Evolutionary conservation across 2,888 invertebrate genomes (phyloP), one percentile per base, ranked within the genome.

Genomic region (Lucinisca nassula): DNA sequence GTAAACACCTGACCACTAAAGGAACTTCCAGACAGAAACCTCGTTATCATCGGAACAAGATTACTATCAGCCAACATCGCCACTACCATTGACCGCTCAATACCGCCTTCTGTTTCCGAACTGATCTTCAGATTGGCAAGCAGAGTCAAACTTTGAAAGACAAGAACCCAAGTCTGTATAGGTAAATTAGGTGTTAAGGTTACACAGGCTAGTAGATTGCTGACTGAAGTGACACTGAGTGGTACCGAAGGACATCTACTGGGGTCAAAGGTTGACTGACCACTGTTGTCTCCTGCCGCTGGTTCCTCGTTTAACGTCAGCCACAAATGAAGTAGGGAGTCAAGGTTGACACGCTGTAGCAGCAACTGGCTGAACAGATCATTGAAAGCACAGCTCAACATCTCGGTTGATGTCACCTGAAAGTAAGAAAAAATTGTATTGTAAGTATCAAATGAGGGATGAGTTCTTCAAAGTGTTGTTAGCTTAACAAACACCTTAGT

Each of bases 251-350:
- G 98, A 8, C 92, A 82, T 4, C 94, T 87, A 55, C 92, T 92
- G 4, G 95, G 89, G 88, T 95, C 95, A 90, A 95, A 95, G 35
- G 81, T 83, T 21, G 91, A 78, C 72, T 90, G 91, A 24, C 89
- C 90, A 24, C 93, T 94, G 30, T 88, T 90, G 32, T 94, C 94
- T 32, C 93, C 92, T 27, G 93, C 93, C 1, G 85, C 79, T n/a
- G 92, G 87, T 96, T 96, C 98, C 97, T 97, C 96, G 92, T 98
- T 98, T 88, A 98, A 97, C 1, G 98, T 98, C 88, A 99, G 97
- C 98, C 98, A 99, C 91, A 98, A 97, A 91, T 98, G 98, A 51
- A 98, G 97, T 75, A 98, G 97, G 95, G 98, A 97, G 96, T 98
- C 98, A 95, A 98, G 97, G 95, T 98, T 98, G 30, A 98, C 97